Evolutionary conservation across 1,140 invertebrate species (phyloP).

Genomic region (Tetramorium parvispinum): DNA sequence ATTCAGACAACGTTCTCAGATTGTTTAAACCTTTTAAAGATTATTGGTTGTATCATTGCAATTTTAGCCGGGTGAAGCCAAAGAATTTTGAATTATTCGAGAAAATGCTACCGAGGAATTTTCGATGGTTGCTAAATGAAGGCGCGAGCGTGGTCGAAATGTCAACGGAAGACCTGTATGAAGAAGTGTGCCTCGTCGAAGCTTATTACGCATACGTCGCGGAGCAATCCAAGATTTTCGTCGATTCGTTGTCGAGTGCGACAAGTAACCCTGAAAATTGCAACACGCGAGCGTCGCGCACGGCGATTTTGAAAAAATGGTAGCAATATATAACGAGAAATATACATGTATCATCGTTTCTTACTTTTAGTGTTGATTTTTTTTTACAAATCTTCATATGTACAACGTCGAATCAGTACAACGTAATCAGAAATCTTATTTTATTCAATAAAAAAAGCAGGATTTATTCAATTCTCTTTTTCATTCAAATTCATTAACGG

Average conservation of each 20-base stretch:
- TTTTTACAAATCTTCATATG: not conserved
- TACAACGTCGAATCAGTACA: not conserved
- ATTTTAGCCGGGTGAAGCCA: slow-evolving; percentile 73
- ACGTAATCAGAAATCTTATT: no score
- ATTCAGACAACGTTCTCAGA: slow-evolving; percentile 26
- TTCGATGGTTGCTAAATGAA: slow-evolving; percentile 86
- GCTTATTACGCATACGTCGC: slow-evolving; percentile 71
- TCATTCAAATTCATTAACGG: no score
- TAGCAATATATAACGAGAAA: not conserved
- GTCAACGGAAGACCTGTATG: slow-evolving; percentile 82
- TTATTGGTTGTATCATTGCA: slow-evolving; percentile 81
- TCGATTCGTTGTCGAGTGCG: no score
- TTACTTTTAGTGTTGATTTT: not conserved
- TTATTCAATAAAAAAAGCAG: no score
- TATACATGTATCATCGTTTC: not conserved
- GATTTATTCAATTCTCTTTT: no score
- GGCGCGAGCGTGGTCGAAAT: slow-evolving; percentile 84
- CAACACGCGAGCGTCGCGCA: slow-evolving; percentile 25
- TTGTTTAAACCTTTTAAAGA: slow-evolving; percentile 79
- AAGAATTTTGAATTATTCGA: slow-evolving; percentile 81
- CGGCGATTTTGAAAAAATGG: slow-evolving; percentile 55
- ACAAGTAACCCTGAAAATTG: not conserved
- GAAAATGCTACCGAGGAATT: slow-evolving; percentile 83
- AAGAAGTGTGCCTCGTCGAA: slow-evolving; percentile 82
- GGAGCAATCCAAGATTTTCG: not conserved